Conservation (phyloP, 2,797 vertebrate genomes). For the Danio kyathit region DNA sequence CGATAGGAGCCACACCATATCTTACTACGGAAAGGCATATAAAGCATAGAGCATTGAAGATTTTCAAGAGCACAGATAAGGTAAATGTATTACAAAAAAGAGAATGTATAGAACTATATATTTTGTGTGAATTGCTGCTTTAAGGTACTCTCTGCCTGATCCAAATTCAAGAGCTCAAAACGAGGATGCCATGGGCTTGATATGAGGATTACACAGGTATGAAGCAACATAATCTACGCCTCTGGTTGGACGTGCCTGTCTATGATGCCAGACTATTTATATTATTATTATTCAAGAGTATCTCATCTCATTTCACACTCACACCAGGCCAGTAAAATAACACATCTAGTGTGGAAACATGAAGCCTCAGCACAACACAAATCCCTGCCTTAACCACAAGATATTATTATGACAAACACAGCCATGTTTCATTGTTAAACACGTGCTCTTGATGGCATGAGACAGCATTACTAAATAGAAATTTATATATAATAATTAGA, state of each 20-base stretch:
- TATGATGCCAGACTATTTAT: conserved; percentile 46
- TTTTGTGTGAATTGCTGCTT: background rate
- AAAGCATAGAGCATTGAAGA: background rate
- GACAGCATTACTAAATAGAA: too few relatives aligned
- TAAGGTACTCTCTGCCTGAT: conserved; percentile 32
- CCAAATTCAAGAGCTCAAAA: conserved; percentile 55
- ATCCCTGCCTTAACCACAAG: conserved; percentile 4
- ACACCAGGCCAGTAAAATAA: conserved; percentile 26
- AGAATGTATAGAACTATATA: background rate
- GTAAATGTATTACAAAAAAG: background rate
- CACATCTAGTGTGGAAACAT: conserved; percentile 14
- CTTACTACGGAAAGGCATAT: background rate
- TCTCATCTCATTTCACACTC: conserved; percentile 41
- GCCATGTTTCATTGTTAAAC: conserved; percentile 2
- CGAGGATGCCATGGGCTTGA: conserved; percentile 59
- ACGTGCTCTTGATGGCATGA: background rate
- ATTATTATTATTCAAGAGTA: conserved; percentile 44
- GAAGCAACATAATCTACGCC: conserved; percentile 59
- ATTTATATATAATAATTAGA: too few relatives aligned
- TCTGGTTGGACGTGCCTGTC: conserved; percentile 19
- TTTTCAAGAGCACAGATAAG: background rate
- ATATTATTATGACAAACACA: conserved; percentile 30
- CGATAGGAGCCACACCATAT: background rate
- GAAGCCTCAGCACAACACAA: conserved; percentile 23
- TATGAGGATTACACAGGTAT: conserved; percentile 67